These are phyloP conservation scores for Thysanoteuthis rhombus DNA, from an alignment of 2,888 invertebrate species.

Conservation along the genomic window DNA sequence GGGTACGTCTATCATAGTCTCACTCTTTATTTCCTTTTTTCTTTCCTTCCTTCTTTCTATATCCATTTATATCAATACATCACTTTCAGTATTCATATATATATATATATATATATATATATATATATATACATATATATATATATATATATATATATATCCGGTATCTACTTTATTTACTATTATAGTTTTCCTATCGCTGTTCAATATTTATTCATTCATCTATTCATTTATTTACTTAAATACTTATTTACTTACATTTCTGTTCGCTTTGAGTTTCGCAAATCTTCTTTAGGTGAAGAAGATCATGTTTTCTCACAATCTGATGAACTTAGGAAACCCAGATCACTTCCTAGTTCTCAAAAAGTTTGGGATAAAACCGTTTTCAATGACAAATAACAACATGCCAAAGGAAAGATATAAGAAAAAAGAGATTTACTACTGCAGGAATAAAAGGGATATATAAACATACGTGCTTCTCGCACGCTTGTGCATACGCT, in stretches of 20 bases:
- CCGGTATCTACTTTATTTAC: not conserved
- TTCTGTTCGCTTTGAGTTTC: too few relatives aligned
- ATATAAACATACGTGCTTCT: too few relatives aligned
- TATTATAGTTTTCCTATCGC: not conserved
- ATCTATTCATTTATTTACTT: not conserved
- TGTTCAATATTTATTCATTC: not conserved
- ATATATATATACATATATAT: not conserved
- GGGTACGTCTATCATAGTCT: too few relatives aligned
- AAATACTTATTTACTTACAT: not conserved
- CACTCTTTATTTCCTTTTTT: too few relatives aligned
- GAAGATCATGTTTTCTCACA: not conserved
- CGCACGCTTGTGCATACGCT: too few relatives aligned
- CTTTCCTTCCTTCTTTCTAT: too few relatives aligned
- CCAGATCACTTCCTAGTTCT: not conserved
- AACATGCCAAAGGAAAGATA: too few relatives aligned
- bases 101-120: not conserved
- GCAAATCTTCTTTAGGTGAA: not conserved
- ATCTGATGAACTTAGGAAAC: not conserved
- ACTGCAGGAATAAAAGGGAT: too few relatives aligned
- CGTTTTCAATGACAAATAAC: not conserved
- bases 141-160: not conserved
- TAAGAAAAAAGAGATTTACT: too few relatives aligned
- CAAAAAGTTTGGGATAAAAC: not conserved
- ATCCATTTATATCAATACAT: too few relatives aligned
- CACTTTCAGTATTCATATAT: too few relatives aligned